phyloP scores from a whole-genome alignment of 2,113 vertebrate genomes.

The Acrocephalus kingi region DNA sequence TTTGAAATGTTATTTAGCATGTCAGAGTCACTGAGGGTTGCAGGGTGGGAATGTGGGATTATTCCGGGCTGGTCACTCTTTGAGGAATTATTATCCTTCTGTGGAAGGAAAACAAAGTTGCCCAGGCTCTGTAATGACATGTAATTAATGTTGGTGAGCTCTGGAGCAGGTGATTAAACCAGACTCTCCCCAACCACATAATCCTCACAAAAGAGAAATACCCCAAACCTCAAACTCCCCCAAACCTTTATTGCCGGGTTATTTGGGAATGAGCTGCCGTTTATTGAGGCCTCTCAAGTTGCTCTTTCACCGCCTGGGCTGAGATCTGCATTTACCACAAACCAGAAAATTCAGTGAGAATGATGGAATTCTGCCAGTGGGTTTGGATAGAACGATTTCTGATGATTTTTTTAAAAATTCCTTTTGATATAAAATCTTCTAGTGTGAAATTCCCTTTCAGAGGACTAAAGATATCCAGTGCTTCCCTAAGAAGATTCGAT shows the following conservation, averaged over 20 bases:
- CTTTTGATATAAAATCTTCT: neutral
- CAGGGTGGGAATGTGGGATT: neutral
- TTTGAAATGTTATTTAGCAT: neutral
- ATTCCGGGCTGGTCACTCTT: neutral
- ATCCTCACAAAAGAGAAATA: neutral
- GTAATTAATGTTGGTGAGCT: neutral
- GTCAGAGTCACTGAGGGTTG: rapidly evolving
- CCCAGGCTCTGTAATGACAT: neutral
- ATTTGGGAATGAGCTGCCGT: neutral
- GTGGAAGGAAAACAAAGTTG: neutral
- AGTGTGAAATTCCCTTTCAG: neutral
- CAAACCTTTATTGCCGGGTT: neutral
- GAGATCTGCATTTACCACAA: neutral
- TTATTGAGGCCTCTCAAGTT: neutral
- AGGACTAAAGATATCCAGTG: rapidly evolving
- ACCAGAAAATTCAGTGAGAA: neutral
- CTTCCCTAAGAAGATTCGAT: neutral
- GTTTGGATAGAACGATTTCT: rapidly evolving
- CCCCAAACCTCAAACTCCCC: neutral
- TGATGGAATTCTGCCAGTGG: rapidly evolving
- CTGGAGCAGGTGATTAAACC: neutral
- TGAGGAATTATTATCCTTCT: neutral
- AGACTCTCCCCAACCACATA: neutral
- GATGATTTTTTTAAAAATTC: neutral
- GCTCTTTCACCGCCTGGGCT: neutral